Evolutionary conservation across 2,888 invertebrate species (phyloP).

Genomic region (Timandra comae): DNA sequence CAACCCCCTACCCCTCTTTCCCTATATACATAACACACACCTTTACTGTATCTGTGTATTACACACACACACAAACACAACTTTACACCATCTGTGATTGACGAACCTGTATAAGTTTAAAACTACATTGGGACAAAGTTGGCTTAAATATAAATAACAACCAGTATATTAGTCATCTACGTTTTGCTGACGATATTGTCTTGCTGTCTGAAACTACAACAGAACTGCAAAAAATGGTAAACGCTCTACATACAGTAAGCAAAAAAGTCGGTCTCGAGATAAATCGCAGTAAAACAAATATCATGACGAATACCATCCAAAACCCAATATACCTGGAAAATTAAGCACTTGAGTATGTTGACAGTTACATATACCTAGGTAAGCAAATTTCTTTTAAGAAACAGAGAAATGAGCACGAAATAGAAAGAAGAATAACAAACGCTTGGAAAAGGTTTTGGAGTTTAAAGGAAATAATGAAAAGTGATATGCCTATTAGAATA

Average conservation of each 20-base stretch:
- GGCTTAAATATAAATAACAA: constrained; percentile 4
- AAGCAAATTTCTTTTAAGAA: constrained; percentile 6
- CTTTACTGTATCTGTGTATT: too few relatives aligned
- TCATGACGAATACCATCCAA: constrained; percentile 14
- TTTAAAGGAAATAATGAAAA: constrained; percentile 10
- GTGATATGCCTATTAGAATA: constrained; percentile 5
- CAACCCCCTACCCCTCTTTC: too few relatives aligned
- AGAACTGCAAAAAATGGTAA: constrained; percentile 4
- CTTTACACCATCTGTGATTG: too few relatives aligned
- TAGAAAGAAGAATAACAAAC: constrained; percentile 5
- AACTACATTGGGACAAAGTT: neutral
- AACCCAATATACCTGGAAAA: constrained; percentile 5
- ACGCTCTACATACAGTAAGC: constrained; percentile 10
- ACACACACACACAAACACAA: too few relatives aligned
- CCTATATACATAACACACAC: too few relatives aligned
- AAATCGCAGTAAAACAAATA: constrained; percentile 16
- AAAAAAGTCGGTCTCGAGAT: constrained; percentile 15
- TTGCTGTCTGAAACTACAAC: constrained; percentile 1
- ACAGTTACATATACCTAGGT: constrained; percentile 9
- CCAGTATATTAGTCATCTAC: constrained; percentile 1
- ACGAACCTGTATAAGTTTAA: too few relatives aligned
- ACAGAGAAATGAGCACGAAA: constrained; percentile 3
- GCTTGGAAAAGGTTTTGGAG: constrained; percentile 13
- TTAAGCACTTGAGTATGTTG: constrained; percentile 11
- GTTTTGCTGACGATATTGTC: constrained; percentile 11